Evolutionary conservation across 1,140 invertebrate genomes (phyloP), one percentile per base, ranked within the genome.

Genomic region (Eriocheir sinensis): DNA sequence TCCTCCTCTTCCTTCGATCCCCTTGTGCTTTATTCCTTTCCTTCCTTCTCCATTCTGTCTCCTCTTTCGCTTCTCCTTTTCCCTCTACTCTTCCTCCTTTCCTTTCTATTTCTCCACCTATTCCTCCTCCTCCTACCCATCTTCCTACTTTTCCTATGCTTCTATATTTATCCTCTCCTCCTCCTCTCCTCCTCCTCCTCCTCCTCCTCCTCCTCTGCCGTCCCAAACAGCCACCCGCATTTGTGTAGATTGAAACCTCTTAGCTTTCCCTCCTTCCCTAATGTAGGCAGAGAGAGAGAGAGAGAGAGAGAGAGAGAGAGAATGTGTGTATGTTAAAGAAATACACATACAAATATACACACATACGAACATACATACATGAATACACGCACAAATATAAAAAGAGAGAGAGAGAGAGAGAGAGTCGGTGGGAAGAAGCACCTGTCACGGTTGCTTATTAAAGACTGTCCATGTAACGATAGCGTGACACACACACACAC

Each of bases 401-500:
- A 72, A n/a, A 72, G 60, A 72, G 60, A 72, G 21, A 72, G 60
- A 72, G 60, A 72, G 27, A 53, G 48, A 53, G 48, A 53, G 48
- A 53, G 48, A 53, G 48, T 17, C 12, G 8, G 60, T 72, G 60
- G 21, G 60, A 72, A 72, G n/a, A 72, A 72, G n/a, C n/a, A 72
- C 60, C 60, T 27, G 60, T 72, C n/a, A 53, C 48, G 8, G 27
- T 72, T 21, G n/a, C 60, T 21, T n/a, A n/a, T 48, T 72, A 21
- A 72, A 72, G 60, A 72, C 60, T 15, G n/a, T n/a, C 60, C 6
- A n/a, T 72, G 60, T n/a, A 21, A 72, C 60, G 60, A 72, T n/a
- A 72, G 60, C 12, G 60, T 72, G n/a, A n/a, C 60, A 72, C 60
- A 72, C 60, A 72, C 60, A 72, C 60, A 72, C 60, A 72, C 60